Base-by-base conservation (phyloP, 2,888 invertebrate species). In the Diloba caeruleocephala region DNA sequence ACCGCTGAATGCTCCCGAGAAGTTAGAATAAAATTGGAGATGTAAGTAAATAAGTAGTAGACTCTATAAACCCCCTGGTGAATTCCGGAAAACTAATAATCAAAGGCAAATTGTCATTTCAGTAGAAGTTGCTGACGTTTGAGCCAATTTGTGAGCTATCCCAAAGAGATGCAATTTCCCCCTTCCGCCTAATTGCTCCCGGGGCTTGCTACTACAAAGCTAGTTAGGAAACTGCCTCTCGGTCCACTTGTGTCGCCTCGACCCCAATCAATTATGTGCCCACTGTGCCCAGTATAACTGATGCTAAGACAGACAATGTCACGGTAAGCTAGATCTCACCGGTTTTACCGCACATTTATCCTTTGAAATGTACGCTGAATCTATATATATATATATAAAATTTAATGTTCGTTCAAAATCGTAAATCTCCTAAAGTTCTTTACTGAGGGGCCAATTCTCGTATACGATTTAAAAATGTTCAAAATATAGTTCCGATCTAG, bases 131-230 rank as follows among this genome's bases (percentile, higher is more conserved):
- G 82, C 83, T 88, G 87, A 86, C 85, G 83, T 81, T 89, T 84
- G 70, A 72, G 78, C 79, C 86, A 88, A 90, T 89, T 90, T 86
- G 87, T 81, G 87, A 87, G 79, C 82, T 82, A 81, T 86, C 83
- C 77, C 85, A 86, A 81, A 88, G 89, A 85, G 90, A 85, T 89
- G 89, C 88, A 90, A 89, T 91, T 90, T 88, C 88, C 89, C 68
- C 74, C 74, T 84, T 82, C 74, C 79, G 79, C 77, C 79, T 92
- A 90, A 92, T 92, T 92, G 89, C 81, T 85, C 81, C 74, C 79
- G 76, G 58, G 64, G 74, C 74, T 58, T 72, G 69, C 64, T 78
- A 77, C 70, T 78, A 81, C 79, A 81, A 77, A 79, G 82, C 81
- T 80, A 81, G 85, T 84, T 83, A 77, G 79, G 67, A 70, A 74